Base-by-base conservation (phyloP, 2,113 vertebrate genomes). In the Diphyllodes magnificus region DNA sequence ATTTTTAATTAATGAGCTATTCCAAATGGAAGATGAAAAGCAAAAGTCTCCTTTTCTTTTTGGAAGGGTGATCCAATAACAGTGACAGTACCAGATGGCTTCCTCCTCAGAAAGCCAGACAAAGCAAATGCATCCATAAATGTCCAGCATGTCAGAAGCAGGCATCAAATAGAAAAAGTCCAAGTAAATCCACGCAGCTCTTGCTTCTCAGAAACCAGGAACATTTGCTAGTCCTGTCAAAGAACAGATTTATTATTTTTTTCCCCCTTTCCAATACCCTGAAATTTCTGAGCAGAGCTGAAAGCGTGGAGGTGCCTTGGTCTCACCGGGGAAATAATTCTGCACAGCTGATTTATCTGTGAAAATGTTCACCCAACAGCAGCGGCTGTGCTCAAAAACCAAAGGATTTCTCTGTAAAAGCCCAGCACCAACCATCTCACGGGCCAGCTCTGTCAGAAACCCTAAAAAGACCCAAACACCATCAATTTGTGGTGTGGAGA, bases 311-410 rank as follows among this genome's bases (percentile, higher is more conserved):
- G 19, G 50, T 82, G 31, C 7, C 42, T 87, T 82, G 50, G 72
- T 91, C 65, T 91, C 91, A 93, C 76, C 1, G 20, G 78, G 59
- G 72, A 91, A 94, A 88, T 85, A 50, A 89, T 71, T 95, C 86
- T 69, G 79, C 50, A 33, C 30, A 72, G 63, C 40, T 57, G 39
- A 77, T 88, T 61, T 92, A 47, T 27, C 66, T 71, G 40, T 60
- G 69, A 68, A 92, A 90, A 81, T 24, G 22, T 33, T 39, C 91
- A 77, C 61, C 45, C 40, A 90, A 50, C 37, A 69, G 56, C 59
- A 87, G 56, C 54, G 69, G 79, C 64, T 80, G 56, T 7, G 68
- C 51, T 61, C 31, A 40, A n/a, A 92, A 61, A 83, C 21, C 50
- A 70, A 76, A 88, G 35, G 49, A 54, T 15, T 86, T 59, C 33